Percentiles rank a stretch among this genome's conserved stretches.
These are phyloP conservation scores for Cydia strobilella DNA, from an alignment of 1,140 invertebrate species.

Conservation along the genomic window DNA sequence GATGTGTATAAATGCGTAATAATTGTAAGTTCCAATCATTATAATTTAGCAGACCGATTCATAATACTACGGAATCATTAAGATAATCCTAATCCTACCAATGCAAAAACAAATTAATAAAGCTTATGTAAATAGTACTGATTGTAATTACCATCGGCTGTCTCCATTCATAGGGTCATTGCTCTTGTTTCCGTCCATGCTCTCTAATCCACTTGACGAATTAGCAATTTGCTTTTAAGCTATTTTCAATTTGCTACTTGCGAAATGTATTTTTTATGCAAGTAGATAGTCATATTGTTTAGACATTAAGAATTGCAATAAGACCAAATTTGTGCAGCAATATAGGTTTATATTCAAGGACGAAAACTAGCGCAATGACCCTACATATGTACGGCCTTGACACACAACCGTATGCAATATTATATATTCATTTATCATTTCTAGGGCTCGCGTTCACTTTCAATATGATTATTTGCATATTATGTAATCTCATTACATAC, in stretches of 20 bases:
- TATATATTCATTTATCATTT: slow-evolving; percentile 42
- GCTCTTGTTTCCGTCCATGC: too few relatives aligned
- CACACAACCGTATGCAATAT: slow-evolving; percentile 37
- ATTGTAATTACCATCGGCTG: slow-evolving; percentile 38
- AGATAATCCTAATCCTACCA: slow-evolving; percentile 32
- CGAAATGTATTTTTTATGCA: too few relatives aligned
- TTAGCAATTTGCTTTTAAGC: too few relatives aligned
- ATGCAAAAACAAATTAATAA: slow-evolving; percentile 66
- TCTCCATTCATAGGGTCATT: slow-evolving; percentile 25
- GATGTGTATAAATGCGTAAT: too few relatives aligned
- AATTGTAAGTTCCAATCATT: neutral
- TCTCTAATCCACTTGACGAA: too few relatives aligned
- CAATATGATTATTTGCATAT: slow-evolving; percentile 40
- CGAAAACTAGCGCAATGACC: too few relatives aligned
- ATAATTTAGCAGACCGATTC: neutral
- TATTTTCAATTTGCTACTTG: too few relatives aligned
- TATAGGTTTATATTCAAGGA: too few relatives aligned
- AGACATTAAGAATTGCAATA: too few relatives aligned
- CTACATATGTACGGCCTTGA: slow-evolving; percentile 40
- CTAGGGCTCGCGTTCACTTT: slow-evolving; percentile 15
- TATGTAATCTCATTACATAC: slow-evolving; percentile 32
- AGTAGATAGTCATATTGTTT: too few relatives aligned
- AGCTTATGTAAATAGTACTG: slow-evolving; percentile 62
- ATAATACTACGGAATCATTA: neutral
- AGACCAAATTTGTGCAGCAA: too few relatives aligned